Evolutionary conservation across 2,888 invertebrate species (phyloP).

Genomic region (Schrankia costaestrigalis): DNA sequence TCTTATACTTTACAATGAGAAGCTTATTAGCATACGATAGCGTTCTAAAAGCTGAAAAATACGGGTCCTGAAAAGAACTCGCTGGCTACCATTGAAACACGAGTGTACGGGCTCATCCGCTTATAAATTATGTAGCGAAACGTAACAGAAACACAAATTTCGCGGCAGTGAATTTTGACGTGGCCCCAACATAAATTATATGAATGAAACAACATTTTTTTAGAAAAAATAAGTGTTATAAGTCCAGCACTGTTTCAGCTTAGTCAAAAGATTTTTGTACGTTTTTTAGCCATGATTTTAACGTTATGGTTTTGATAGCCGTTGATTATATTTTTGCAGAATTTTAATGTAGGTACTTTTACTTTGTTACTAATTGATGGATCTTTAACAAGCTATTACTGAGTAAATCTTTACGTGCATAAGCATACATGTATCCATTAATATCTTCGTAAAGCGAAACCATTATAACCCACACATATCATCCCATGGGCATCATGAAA

Average conservation of each 20-base stretch:
- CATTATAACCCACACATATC: too few relatives aligned
- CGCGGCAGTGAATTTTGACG: constrained; percentile 35
- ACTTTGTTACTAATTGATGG: too few relatives aligned
- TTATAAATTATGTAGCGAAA: constrained; percentile 62
- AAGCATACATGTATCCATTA: too few relatives aligned
- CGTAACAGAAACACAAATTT: constrained; percentile 45
- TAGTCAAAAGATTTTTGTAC: constrained; percentile 20
- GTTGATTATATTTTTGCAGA: too few relatives aligned
- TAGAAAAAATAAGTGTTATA: constrained; percentile 18
- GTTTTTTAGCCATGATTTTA: too few relatives aligned
- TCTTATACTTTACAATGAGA: constrained; percentile 40
- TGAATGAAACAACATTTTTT: constrained; percentile 26
- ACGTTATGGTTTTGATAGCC: too few relatives aligned
- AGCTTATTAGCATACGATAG: constrained; percentile 65
- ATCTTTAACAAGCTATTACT: too few relatives aligned
- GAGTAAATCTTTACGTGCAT: too few relatives aligned
- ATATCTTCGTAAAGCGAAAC: too few relatives aligned
- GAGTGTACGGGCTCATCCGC: constrained; percentile 54
- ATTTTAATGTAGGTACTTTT: too few relatives aligned
- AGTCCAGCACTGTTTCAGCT: constrained; percentile 19
- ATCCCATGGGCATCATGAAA: too few relatives aligned
- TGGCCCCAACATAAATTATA: constrained; percentile 26
- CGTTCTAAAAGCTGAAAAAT: constrained; percentile 58
- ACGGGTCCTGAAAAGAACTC: constrained; percentile 47
- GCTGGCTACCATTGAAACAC: constrained; percentile 49